A percentile compares a stretch with the other conserved stretches of the same genome.
phyloP scores from a whole-genome alignment of 35 echinoderm and acorn worm genomes.

The Ptychodera flava region DNA sequence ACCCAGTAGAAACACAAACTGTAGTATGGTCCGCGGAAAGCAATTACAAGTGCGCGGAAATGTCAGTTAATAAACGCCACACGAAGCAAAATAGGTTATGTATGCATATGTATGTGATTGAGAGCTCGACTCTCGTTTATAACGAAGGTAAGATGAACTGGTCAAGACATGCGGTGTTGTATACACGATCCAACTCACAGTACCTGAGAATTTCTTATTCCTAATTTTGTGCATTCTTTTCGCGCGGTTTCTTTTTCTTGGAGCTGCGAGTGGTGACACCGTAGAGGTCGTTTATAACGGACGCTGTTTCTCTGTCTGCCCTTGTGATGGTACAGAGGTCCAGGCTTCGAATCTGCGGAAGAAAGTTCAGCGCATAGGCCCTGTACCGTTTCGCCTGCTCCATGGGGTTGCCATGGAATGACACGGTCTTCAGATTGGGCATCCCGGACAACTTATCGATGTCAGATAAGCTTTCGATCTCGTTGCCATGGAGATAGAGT shows the following conservation, averaged over 20 bases:
- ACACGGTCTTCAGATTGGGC: conserved; percentile 48
- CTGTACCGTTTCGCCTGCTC: conserved; percentile 58
- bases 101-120: too few relatives aligned
- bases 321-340: conserved; percentile 80
- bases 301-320: conserved; percentile 48
- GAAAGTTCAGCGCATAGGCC: conserved; percentile 54
- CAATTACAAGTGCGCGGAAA: too few relatives aligned
- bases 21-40: too few relatives aligned
- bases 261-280: not conserved
- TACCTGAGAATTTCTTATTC: too few relatives aligned
- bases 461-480: conserved; percentile 49
- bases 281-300: not conserved
- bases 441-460: conserved; percentile 57
- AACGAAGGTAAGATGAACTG: too few relatives aligned
- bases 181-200: too few relatives aligned
- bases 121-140: too few relatives aligned
- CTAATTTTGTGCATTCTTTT: too few relatives aligned
- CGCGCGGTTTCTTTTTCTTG: conserved; percentile 4
- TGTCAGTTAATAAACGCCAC: too few relatives aligned
- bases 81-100: too few relatives aligned
- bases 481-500: conserved; percentile 93
- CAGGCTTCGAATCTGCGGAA: conserved; percentile 61
- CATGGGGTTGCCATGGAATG: conserved; percentile 78
- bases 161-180: too few relatives aligned
- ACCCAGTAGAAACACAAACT: too few relatives aligned